phyloP scores from a whole-genome alignment of 1,140 invertebrate species.

The Dufourea novaeangliae region DNA sequence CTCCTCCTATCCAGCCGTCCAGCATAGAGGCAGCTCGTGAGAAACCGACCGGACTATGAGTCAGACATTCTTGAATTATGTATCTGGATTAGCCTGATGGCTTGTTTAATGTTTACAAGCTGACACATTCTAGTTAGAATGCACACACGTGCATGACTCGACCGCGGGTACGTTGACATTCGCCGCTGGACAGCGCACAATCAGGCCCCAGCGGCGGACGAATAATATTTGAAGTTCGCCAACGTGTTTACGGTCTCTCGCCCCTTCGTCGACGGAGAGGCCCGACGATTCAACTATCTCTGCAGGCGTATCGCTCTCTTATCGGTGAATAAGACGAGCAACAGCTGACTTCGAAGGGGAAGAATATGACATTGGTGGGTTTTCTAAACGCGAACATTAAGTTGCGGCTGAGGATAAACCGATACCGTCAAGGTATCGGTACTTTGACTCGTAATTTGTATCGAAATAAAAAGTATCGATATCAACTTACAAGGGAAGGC shows the following conservation, averaged over 20 bases:
- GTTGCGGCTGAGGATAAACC: too few relatives aligned
- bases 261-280: too few relatives aligned
- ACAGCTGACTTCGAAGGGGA: too few relatives aligned
- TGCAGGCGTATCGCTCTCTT: neutral
- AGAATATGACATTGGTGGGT: too few relatives aligned
- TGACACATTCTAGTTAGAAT: constrained; percentile 39
- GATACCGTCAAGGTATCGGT: too few relatives aligned
- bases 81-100: constrained; percentile 59
- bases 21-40: neutral
- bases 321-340: neutral
- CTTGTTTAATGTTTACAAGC: constrained; percentile 45
- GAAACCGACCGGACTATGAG: constrained; percentile 34
- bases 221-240: constrained; percentile 20
- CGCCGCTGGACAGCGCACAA: neutral
- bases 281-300: neutral
- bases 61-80: constrained; percentile 66
- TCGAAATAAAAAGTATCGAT: too few relatives aligned
- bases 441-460: too few relatives aligned
- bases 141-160: constrained; percentile 25
- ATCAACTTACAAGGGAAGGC: too few relatives aligned
- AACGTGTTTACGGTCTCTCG: too few relatives aligned
- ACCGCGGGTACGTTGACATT: constrained; percentile 28
- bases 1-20: neutral
- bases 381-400: too few relatives aligned
- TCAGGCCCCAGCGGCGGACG: neutral